Percentiles rank a stretch among this genome's conserved stretches.
Conservation (phyloP, 2,797 vertebrate species). For the Tangara arthus region DNA sequence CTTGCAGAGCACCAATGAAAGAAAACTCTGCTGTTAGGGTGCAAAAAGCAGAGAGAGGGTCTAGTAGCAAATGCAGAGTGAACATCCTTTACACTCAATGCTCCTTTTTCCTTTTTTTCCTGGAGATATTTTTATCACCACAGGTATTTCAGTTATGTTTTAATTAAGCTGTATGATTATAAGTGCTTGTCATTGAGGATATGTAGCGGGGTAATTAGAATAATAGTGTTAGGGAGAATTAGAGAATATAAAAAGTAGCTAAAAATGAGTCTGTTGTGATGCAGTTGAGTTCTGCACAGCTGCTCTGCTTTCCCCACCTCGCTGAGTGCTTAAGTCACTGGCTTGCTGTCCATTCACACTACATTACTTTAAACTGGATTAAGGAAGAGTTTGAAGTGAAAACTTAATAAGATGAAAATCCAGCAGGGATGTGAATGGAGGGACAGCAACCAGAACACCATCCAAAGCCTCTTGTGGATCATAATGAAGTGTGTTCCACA, state of each 20-base stretch:
- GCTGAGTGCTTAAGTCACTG: neutral
- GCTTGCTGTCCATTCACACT: neutral
- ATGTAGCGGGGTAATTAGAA: conserved; percentile 33
- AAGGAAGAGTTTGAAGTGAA: neutral
- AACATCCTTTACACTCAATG: neutral
- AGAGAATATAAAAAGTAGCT: neutral
- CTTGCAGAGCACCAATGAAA: neutral
- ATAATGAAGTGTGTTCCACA: neutral
- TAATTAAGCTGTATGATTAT: conserved; percentile 44
- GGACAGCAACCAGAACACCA: neutral
- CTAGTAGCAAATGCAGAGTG: neutral
- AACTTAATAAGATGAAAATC: neutral
- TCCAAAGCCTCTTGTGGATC: neutral
- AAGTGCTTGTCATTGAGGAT: conserved; percentile 12
- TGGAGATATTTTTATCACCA: neutral
- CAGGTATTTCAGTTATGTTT: conserved; percentile 23
- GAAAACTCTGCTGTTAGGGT: neutral
- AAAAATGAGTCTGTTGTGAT: neutral
- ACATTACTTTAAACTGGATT: neutral
- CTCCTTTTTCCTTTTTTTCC: neutral
- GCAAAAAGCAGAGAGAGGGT: neutral
- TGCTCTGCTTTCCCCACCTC: neutral
- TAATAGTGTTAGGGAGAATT: conserved; percentile 23
- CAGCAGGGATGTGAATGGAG: neutral
- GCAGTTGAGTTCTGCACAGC: neutral